Evolutionary conservation across 2,113 vertebrate genomes (phyloP).

Genomic region (Otocyon megalotis): DNA sequence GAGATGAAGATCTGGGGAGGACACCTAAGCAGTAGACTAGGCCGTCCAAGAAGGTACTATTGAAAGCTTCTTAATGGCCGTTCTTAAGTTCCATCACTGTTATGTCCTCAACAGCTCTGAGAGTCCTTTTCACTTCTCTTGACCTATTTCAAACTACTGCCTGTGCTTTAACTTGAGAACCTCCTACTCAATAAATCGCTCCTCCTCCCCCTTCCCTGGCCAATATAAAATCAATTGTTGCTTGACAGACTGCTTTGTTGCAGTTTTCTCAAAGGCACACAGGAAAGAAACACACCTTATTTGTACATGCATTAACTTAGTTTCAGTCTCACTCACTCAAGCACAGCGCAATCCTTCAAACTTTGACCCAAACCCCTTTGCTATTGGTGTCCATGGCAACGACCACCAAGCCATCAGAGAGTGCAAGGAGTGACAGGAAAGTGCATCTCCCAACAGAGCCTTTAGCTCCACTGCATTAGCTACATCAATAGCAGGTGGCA

Average conservation of each 20-base stretch:
- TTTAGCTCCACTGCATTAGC: constrained; percentile 33
- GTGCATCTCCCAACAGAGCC: constrained; percentile 64
- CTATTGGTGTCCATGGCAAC: constrained; percentile 87
- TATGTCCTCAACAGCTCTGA: constrained; percentile 62
- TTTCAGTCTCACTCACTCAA: constrained; percentile 85
- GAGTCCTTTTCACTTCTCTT: constrained; percentile 69
- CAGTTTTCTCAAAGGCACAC: constrained; percentile 61
- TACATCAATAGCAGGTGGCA: constrained; percentile 46
- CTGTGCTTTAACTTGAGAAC: constrained; percentile 72
- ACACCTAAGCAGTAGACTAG: constrained; percentile 34
- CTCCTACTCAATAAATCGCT: constrained; percentile 9
- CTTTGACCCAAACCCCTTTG: constrained; percentile 78
- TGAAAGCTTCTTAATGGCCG: constrained; percentile 30
- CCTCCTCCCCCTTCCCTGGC: constrained; percentile 59
- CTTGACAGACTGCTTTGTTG: constrained; percentile 76
- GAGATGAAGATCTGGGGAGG: not conserved
- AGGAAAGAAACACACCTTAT: constrained; percentile 81
- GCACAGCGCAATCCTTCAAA: constrained; percentile 84
- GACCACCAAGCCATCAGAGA: constrained; percentile 75
- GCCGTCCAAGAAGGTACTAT: constrained; percentile 3
- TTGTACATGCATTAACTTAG: constrained; percentile 86
- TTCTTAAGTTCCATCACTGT: constrained; percentile 9
- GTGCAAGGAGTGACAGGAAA: constrained; percentile 80
- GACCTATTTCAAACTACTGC: constrained; percentile 67
- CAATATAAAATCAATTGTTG: constrained; percentile 79